Evolutionary conservation across 2,113 vertebrate species (phyloP).

Genomic region (Cebidichthys violaceus): DNA sequence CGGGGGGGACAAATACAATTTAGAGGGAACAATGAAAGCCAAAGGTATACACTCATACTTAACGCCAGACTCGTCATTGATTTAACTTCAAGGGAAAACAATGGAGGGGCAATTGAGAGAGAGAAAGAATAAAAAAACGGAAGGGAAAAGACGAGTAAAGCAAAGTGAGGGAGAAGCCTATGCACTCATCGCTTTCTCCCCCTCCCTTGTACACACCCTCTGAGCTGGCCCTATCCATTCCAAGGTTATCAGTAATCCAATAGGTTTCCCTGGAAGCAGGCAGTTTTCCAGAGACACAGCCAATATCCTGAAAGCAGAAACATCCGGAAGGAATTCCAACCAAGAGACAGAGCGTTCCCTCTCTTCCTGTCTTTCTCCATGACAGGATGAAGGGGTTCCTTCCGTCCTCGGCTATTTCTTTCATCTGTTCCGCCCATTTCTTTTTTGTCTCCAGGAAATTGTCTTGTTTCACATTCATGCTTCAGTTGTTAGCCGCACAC

Average conservation of each 20-base stretch:
- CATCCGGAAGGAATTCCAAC: constrained; percentile 71
- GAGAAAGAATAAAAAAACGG: neutral
- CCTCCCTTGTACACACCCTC: constrained; percentile 25
- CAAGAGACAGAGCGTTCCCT: constrained; percentile 51
- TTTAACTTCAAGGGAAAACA: constrained; percentile 7
- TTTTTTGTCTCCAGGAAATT: constrained; percentile 1
- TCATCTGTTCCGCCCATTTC: neutral
- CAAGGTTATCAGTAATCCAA: constrained; percentile 83
- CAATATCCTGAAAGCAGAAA: constrained; percentile 72
- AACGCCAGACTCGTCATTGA: constrained; percentile 2
- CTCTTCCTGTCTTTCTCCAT: constrained; percentile 52
- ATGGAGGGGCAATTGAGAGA: neutral
- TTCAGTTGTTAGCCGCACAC: neutral
- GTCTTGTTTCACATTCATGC: neutral
- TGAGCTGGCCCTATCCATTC: constrained; percentile 59
- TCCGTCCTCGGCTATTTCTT: constrained; percentile 11
- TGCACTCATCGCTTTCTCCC: neutral
- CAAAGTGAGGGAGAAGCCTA: constrained; percentile 19
- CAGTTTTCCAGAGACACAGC: constrained; percentile 61
- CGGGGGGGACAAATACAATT: constrained; percentile 32
- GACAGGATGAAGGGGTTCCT: constrained; percentile 45
- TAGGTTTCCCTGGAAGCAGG: constrained; percentile 68
- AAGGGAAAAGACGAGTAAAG: neutral
- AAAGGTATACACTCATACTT: constrained; percentile 4
- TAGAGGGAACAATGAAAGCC: constrained; percentile 12